Percentiles rank a stretch among this genome's conserved stretches.
Evolutionary conservation across 2,797 vertebrate genomes (phyloP).

Genomic region (Lindbergichthys nudifrons): DNA sequence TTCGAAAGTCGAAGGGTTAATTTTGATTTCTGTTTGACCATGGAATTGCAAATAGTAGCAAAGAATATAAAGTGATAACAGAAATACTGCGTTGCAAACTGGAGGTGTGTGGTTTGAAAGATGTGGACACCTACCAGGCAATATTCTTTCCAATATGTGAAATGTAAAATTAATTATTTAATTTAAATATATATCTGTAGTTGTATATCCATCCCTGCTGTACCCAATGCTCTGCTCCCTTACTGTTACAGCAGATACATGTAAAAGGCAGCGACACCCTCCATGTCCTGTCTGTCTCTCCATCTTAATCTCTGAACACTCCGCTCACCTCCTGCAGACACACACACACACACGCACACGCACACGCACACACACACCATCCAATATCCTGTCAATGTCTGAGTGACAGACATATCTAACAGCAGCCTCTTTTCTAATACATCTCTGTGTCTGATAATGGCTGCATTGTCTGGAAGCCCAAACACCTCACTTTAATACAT

Average conservation of each 20-base stretch:
- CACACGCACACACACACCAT: constrained; percentile 1
- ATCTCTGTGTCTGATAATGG: constrained; percentile 41
- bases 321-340: constrained; percentile 13
- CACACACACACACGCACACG: constrained; percentile 3
- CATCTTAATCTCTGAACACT: constrained; percentile 23
- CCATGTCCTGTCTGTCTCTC: constrained; percentile 14
- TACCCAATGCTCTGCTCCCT: constrained; percentile 16
- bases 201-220: background rate
- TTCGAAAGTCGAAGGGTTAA: constrained; percentile 4
- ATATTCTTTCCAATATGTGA: background rate
- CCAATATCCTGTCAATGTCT: constrained; percentile 55
- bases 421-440: constrained; percentile 21
- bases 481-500: constrained; percentile 23
- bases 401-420: constrained; percentile 42
- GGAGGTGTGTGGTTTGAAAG: background rate
- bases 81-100: background rate
- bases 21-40: constrained; percentile 2
- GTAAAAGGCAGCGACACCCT: constrained; percentile 35
- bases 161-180: background rate
- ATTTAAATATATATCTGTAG: background rate
- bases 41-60: background rate
- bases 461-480: constrained; percentile 26
- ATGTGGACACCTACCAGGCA: background rate
- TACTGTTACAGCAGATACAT: constrained; percentile 17
- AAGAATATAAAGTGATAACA: background rate